Conservation (phyloP, 2,888 invertebrate genomes). For the Operophtera brumata region DNA sequence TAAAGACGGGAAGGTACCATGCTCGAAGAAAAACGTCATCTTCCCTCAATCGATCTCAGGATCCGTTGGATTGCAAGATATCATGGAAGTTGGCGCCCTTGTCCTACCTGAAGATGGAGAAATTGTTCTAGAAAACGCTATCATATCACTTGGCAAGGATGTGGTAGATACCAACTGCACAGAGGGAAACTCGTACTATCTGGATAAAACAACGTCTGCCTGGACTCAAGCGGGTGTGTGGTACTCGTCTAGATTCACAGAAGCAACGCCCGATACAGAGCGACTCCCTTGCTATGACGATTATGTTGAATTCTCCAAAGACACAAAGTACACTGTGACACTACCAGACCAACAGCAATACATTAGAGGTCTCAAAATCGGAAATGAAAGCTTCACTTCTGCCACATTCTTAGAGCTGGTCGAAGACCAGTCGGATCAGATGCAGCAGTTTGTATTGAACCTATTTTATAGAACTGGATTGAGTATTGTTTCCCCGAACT, state of each 20-base stretch:
- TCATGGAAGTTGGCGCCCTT: conserved; percentile 50
- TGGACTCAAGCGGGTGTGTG: conserved; percentile 72
- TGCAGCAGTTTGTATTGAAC: conserved; percentile 51
- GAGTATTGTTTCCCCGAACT: conserved; percentile 30
- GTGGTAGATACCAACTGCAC: conserved; percentile 49
- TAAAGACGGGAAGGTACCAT: conserved; percentile 59
- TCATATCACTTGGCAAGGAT: conserved; percentile 51
- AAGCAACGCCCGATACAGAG: conserved; percentile 75
- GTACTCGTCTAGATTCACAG: conserved; percentile 62
- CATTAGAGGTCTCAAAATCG: conserved; percentile 45
- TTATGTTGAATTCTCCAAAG: conserved; percentile 58
- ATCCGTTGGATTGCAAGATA: conserved; percentile 49
- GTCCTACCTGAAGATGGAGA: conserved; percentile 67
- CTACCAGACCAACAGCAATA: conserved; percentile 53
- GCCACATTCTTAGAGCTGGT: conserved; percentile 31
- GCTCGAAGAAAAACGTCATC: conserved; percentile 64
- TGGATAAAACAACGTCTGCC: conserved; percentile 50
- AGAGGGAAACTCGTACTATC: conserved; percentile 53
- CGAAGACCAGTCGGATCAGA: conserved; percentile 25
- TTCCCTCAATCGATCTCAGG: conserved; percentile 57
- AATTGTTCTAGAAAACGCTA: conserved; percentile 54
- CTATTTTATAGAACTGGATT: conserved; percentile 40
- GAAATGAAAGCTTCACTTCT: conserved; percentile 35
- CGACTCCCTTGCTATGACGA: conserved; percentile 73
- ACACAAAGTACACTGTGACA: conserved; percentile 48